Conservation (phyloP, 2,888 invertebrate genomes). For the Panopea generosa region DNA sequence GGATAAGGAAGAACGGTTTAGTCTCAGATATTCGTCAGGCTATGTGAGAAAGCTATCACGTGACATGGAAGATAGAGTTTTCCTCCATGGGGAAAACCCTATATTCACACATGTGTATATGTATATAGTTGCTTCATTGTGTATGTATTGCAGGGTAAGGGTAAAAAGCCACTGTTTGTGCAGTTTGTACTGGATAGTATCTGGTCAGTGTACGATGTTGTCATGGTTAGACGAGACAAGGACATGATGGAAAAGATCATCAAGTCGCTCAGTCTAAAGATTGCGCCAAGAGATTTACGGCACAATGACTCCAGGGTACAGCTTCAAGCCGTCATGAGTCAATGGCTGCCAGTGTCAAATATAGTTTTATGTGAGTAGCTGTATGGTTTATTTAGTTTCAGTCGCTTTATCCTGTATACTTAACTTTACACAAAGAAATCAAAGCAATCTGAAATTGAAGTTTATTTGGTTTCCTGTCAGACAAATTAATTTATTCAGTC, state of each 20-base stretch:
- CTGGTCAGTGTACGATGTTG: constrained; percentile 94
- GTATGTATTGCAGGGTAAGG: constrained; percentile 87
- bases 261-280: constrained; percentile 89
- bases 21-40: too few species aligned
- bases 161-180: constrained; percentile 96
- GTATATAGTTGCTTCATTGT: too few species aligned
- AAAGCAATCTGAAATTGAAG: too few species aligned
- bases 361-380: constrained; percentile 89
- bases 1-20: too few species aligned
- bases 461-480: too few species aligned
- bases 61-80: too few species aligned
- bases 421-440: too few species aligned
- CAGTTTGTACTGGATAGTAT: constrained; percentile 96
- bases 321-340: constrained; percentile 92
- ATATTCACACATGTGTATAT: too few species aligned
- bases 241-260: constrained; percentile 85
- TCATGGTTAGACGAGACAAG: constrained; percentile 89
- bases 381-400: neutral
- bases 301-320: constrained; percentile 92
- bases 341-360: constrained; percentile 95
- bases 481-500: too few species aligned
- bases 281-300: constrained; percentile 89
- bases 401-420: too few species aligned
- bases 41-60: too few species aligned
- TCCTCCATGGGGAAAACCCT: too few species aligned